Evolutionary conservation across 2,113 vertebrate species (phyloP).

Genomic region (Ovibos moschatus): DNA sequence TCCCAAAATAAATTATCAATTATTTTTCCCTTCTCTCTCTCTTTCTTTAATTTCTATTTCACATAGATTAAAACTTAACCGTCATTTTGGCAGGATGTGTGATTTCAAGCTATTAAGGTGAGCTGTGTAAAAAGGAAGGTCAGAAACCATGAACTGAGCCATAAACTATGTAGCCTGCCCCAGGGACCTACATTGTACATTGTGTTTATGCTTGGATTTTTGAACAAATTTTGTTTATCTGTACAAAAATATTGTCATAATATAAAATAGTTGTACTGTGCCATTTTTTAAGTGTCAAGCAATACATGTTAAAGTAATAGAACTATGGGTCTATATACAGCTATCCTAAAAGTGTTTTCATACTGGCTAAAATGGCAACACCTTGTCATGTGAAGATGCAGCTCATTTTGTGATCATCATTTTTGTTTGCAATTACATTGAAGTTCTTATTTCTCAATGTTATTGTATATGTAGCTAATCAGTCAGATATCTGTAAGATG

Average conservation of each 20-base stretch:
- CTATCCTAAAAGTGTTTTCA: constrained; percentile 31
- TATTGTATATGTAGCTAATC: constrained; percentile 46
- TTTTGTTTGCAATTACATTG: constrained; percentile 38
- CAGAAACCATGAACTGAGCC: constrained; percentile 23
- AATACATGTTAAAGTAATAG: constrained; percentile 50
- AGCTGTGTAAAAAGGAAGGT: constrained; percentile 47
- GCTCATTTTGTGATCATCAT: constrained; percentile 59
- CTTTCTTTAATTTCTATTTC: constrained; percentile 40
- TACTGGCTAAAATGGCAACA: constrained; percentile 46
- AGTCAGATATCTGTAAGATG: constrained; percentile 38
- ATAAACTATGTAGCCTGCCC: constrained; percentile 40
- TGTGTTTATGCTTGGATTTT: constrained; percentile 54
- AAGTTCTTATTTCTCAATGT: constrained; percentile 42
- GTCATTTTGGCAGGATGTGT: constrained; percentile 43
- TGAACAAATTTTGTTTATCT: constrained; percentile 39
- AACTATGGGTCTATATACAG: constrained; percentile 33
- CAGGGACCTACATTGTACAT: constrained; percentile 39
- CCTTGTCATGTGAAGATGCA: constrained; percentile 52
- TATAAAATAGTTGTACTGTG: constrained; percentile 61
- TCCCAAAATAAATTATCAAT: constrained; percentile 24
- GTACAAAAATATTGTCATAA: constrained; percentile 45
- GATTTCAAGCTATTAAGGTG: constrained; percentile 52
- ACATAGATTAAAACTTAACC: constrained; percentile 53
- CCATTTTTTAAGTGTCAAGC: constrained; percentile 37
- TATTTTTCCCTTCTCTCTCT: neutral